These are phyloP conservation scores for Frankliniella intonsa DNA, from an alignment of 2,888 invertebrate genomes.

Conservation along the genomic window DNA sequence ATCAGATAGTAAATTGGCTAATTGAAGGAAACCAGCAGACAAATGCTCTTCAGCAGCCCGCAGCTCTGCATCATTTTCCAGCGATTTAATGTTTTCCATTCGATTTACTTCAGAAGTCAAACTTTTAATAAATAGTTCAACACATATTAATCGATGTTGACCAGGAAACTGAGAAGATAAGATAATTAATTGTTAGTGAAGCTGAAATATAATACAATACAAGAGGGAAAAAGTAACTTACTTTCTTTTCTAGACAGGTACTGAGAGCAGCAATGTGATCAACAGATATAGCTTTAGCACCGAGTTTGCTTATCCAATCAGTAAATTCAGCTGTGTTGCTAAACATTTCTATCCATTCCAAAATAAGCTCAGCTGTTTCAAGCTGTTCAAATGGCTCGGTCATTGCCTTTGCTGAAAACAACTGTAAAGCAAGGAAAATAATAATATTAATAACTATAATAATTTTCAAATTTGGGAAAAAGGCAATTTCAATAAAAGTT, in stretches of 20 bases:
- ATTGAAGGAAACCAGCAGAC: constrained; percentile 58
- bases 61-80: constrained; percentile 51
- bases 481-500: background rate
- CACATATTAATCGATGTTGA: background rate
- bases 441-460: background rate
- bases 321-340: background rate
- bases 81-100: constrained; percentile 60
- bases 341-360: background rate
- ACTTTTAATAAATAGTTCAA: constrained; percentile 68
- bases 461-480: background rate
- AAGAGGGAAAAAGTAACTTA: background rate
- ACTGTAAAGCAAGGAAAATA: background rate
- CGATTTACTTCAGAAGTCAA: constrained; percentile 73
- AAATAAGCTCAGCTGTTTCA: background rate
- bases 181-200: background rate
- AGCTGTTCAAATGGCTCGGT: background rate
- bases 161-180: background rate
- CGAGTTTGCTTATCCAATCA: background rate
- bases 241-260: background rate
- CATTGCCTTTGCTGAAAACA: background rate
- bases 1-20: constrained; percentile 57
- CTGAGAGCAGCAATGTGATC: background rate
- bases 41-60: constrained; percentile 48
- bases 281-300: background rate
- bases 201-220: too few relatives aligned